These are phyloP conservation scores for Hystrix brachyura DNA, from an alignment of 2,113 vertebrate species.

Conservation along the genomic window DNA sequence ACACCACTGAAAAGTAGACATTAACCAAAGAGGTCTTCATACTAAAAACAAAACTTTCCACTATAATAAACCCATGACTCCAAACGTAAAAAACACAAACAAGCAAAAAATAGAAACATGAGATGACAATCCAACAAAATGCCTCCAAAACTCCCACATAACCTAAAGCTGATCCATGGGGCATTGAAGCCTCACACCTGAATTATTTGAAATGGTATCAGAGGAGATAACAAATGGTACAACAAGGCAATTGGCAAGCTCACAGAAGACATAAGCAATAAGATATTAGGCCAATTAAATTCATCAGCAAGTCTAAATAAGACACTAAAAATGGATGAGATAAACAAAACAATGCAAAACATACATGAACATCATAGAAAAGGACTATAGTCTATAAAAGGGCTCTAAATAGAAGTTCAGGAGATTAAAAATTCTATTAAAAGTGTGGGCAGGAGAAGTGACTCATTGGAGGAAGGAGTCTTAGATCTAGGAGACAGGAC, in stretches of 20 bases:
- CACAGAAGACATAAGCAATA: neutral
- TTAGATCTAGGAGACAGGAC: neutral
- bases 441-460: neutral
- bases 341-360: neutral
- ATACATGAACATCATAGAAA: neutral
- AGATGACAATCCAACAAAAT: neutral
- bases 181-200: neutral
- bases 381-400: neutral
- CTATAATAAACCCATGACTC: neutral
- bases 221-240: neutral
- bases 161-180: neutral
- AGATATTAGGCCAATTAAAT: neutral
- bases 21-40: neutral
- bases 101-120: neutral
- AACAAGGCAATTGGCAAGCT: neutral
- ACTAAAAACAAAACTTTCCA: neutral
- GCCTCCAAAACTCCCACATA: neutral
- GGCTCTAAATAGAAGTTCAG: neutral
- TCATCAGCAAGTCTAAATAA: neutral
- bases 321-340: neutral
- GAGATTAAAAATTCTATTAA: neutral
- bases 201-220: neutral
- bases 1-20: neutral
- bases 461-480: neutral
- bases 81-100: neutral